Evolutionary conservation across 2,113 vertebrate genomes (phyloP), one percentile per base, ranked within the genome.

Genomic region (Cisticola juncidis): DNA sequence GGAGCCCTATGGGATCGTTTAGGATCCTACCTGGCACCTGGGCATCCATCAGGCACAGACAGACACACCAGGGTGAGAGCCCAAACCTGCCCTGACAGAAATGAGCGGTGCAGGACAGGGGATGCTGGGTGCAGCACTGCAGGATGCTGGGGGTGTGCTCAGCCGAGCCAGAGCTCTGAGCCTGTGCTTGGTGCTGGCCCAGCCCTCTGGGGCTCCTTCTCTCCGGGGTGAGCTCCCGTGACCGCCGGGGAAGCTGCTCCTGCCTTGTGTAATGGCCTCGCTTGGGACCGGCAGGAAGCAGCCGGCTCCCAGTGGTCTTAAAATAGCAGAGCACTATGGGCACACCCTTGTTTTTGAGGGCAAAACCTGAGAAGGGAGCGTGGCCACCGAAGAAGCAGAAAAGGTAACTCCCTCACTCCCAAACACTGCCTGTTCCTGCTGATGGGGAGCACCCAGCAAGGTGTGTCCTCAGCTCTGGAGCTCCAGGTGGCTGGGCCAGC

Each of bases 291-390:
- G 92, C 90, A 94, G 95, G 95, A 97, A 94, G 88, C 74, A 68
- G 88, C 66, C 12, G 0, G 94, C 88, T 95, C 94, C 94, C 64
- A 86, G 51, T 53, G 85, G 62, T 61, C 94, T 71, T 85, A 82
- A 83, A 97, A 80, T 82, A 97, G 88, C 76, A 17, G 62, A 93
- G 62, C 20, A 20, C 44, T 81, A 48, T 19, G 50, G 94, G 86
- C 90, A 90, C 95, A 93, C 86, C 94, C 90, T 77, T 93, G 90
- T 69, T 88, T 81, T 56, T 69, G 88, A 92, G 92, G 81, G 94
- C 74, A 91, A 85, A 91, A 96, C 94, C 94, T 93, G 87, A 26
- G 81, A 42, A 68, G 57, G n/a, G 88, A 91, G 66, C 1, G 8
- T 14, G 40, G 69, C 50, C 61, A 3, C 18, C 0, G 2, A 62